phyloP scores from a whole-genome alignment of 2,797 vertebrate species.

The Macropus fuliginosus region DNA sequence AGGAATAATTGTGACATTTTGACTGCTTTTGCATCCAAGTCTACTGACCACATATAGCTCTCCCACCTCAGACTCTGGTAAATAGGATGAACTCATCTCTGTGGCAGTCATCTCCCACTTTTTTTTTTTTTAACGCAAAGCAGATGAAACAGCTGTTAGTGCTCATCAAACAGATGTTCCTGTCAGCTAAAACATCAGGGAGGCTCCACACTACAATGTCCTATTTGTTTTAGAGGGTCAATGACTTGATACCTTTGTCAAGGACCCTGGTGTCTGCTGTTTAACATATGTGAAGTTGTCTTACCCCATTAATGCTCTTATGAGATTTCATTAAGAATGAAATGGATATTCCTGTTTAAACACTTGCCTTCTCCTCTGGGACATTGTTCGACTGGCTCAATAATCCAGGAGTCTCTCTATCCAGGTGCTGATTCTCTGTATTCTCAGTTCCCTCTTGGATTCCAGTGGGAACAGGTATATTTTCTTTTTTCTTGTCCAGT shows the following conservation, averaged over 20 bases:
- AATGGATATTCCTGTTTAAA: background rate
- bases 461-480: conserved; percentile 33
- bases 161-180: background rate
- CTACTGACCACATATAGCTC: rapidly evolving
- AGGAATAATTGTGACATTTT: background rate
- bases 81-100: rapidly evolving
- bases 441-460: conserved; percentile 55
- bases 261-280: conserved; percentile 17
- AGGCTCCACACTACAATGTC: rapidly evolving
- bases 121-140: background rate
- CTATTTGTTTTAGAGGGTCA: background rate
- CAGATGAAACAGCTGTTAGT: background rate
- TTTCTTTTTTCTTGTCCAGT: conserved; percentile 80
- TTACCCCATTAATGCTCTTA: background rate
- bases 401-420: conserved; percentile 18
- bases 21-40: conserved; percentile 24
- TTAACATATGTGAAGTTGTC: background rate
- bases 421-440: background rate
- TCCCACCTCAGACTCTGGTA: background rate
- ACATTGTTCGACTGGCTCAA: conserved; percentile 27
- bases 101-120: background rate
- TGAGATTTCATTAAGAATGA: background rate
- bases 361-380: conserved; percentile 81
- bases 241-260: background rate
- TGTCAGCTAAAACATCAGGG: background rate